Evolutionary conservation across 2,888 invertebrate species (phyloP), one percentile per base, ranked within the genome.

Genomic region (Yponomeuta malinellus): DNA sequence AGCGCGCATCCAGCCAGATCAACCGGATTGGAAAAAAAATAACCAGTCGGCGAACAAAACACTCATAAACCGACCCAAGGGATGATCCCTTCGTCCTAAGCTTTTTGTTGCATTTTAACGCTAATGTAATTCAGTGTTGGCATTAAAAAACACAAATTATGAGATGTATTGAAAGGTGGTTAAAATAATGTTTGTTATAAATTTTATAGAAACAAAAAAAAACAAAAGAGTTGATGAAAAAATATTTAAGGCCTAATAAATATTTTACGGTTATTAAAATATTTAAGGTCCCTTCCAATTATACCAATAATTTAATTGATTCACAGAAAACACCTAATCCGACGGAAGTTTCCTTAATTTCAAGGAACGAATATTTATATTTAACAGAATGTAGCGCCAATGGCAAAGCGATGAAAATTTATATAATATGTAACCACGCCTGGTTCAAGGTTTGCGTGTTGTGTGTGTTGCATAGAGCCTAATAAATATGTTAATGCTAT

Each of bases 1-100:
- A 85, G 84, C 83, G 86, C 78, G 79, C 89, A 89, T 89, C 90
- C 88, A 87, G 83, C 80, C 81, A 76, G 80, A 81, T 77, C 78
- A 81, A 79, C 77, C 79, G 72, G 75, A 74, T 80, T 15, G 52
- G 76, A 75, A 78, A 82, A 82, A 78, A 79, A 78, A 80, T 78
- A 81, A 79, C 77, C 76, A 74, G 73, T 76, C 69, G 74, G 72
- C 70, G 73, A 76, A 77, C 74, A 72, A 76, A 76, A 78, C 66
- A 12, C 70, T 15, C 12, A 4, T 59, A 59, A 59, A 15, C 52
- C 52, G 52, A 59, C 52, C 52, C 52, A 59, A 59, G 15, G 52
- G 52, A 59, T 59, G 43, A 9, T 37, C 43, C 43, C 52, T 15
- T 15, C 15, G 15, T 52, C 15, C 52, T 59, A 59, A 2, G 6